Base-by-base conservation (phyloP, 2,113 vertebrate genomes). In the Oenanthe oenanthe region DNA sequence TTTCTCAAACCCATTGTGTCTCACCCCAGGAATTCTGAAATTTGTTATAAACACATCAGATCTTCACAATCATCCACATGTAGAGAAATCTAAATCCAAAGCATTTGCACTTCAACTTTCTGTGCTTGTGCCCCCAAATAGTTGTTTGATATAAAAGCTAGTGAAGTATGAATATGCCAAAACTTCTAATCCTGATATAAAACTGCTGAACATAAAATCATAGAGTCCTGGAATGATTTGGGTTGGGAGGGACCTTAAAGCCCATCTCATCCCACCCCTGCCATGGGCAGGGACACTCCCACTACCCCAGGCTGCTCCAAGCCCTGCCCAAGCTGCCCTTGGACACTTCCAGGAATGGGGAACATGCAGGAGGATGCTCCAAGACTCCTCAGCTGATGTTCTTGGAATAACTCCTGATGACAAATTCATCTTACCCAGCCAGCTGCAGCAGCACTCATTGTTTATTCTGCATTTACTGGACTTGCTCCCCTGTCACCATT, bases 1-100 rank as follows among this genome's bases (percentile, higher is more conserved):
- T 91, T 85, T 84, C 89, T 93, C 57, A 26, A 81, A 84, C 26
- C 42, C 75, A 63, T 8, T 92, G 87, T 67, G 48, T 9, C 26
- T 88, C 28, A 16, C n/a, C 19, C 50, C 21, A 18, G 21, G 34
- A 85, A 48, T 63, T 75, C 71, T 70, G 62, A 79, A 79, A 32
- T 60, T 70, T 11, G 7, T 42, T 40, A 14, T 5, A 45, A 22
- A 65, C 28, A n/a, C 6, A 2, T 47, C 12, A 32, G 32, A 57
- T 28, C 47, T 63, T 79, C 61, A 71, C 63, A 74, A 67, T 34
- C 26, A 40, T 70, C 45, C 40, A 58, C 5, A 3, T 15, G 77
- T 4, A 20, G 28, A 63, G 16, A 70, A 84, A 54, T 7, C 62
- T 54, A 31, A 57, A 85, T 29, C 48, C 36, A 89, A 53, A 62